These are phyloP conservation scores for Stratiomys singularior DNA, from an alignment of 2,888 invertebrate species.

Conservation along the genomic window DNA sequence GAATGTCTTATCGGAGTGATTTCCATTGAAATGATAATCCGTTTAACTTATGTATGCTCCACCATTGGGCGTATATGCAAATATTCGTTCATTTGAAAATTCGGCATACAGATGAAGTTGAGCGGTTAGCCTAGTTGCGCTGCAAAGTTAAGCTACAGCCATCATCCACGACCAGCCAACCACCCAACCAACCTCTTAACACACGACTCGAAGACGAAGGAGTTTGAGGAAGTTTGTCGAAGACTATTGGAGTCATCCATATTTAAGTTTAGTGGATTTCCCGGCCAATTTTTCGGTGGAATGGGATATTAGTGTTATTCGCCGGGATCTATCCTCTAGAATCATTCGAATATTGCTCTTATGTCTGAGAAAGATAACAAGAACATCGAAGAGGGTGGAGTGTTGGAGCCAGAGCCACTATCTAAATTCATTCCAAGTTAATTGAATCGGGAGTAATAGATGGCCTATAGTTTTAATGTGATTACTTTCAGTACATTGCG, in stretches of 20 bases:
- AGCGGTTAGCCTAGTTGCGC: conserved; percentile 14
- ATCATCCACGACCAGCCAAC: not conserved
- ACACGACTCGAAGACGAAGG: not conserved
- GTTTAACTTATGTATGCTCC: conserved; percentile 44
- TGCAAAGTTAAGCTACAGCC: not conserved
- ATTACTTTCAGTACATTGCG: conserved; percentile 47
- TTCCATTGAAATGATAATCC: conserved; percentile 53
- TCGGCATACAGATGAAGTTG: conserved; percentile 27
- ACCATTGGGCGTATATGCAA: conserved; percentile 38
- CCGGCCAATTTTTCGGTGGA: conserved; percentile 22
- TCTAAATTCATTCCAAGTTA: conserved; percentile 39
- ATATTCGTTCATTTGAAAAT: conserved; percentile 40
- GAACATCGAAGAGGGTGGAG: not conserved
- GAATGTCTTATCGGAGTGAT: conserved; percentile 49
- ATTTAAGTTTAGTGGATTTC: conserved; percentile 37
- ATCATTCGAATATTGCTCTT: conserved; percentile 24
- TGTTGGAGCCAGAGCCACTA: conserved; percentile 29
- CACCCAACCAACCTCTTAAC: not conserved
- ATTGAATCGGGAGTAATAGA: conserved; percentile 45
- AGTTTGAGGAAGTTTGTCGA: conserved; percentile 32
- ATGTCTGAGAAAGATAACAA: conserved; percentile 7
- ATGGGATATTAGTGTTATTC: conserved; percentile 40
- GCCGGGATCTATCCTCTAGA: conserved; percentile 12
- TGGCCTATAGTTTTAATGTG: conserved; percentile 45
- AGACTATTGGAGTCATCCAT: conserved; percentile 41